Percentiles rank a stretch among this genome's conserved stretches.
These are phyloP conservation scores for Notamacropus eugenii DNA, from an alignment of 2,797 vertebrate species.

Conservation along the genomic window DNA sequence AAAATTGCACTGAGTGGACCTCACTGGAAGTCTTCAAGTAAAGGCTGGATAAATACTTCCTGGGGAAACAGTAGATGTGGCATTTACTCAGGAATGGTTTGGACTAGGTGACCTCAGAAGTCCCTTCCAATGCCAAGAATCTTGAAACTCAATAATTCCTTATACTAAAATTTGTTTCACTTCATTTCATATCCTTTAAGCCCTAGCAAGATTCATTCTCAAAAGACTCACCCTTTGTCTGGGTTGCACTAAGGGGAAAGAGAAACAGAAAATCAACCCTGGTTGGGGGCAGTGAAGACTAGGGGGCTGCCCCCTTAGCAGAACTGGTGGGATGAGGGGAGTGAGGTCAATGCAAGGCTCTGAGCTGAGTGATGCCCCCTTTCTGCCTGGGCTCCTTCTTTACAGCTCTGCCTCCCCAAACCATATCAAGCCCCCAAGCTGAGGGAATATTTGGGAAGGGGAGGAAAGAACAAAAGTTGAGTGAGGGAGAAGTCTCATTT, in stretches of 20 bases:
- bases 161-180: neutral
- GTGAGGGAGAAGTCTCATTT: slow-evolving; percentile 34
- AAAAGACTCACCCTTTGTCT: neutral
- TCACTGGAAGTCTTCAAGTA: neutral
- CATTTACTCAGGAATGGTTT: neutral
- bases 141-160: neutral
- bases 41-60: neutral
- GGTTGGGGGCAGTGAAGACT: neutral
- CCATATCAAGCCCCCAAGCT: slow-evolving; percentile 4
- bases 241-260: neutral
- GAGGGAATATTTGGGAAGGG: slow-evolving; percentile 42
- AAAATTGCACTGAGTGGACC: neutral
- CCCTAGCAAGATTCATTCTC: neutral
- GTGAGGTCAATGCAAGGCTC: neutral
- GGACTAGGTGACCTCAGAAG: neutral
- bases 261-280: neutral
- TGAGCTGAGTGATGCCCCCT: neutral
- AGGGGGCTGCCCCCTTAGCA: neutral
- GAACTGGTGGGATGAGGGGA: neutral
- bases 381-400: neutral
- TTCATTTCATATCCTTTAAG: neutral
- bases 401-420: neutral
- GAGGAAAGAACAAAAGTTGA: slow-evolving; percentile 30
- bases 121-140: neutral
- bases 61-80: neutral